These are phyloP conservation scores for Chloroceryle aenea DNA, from an alignment of 2,113 vertebrate species.

Conservation along the genomic window DNA sequence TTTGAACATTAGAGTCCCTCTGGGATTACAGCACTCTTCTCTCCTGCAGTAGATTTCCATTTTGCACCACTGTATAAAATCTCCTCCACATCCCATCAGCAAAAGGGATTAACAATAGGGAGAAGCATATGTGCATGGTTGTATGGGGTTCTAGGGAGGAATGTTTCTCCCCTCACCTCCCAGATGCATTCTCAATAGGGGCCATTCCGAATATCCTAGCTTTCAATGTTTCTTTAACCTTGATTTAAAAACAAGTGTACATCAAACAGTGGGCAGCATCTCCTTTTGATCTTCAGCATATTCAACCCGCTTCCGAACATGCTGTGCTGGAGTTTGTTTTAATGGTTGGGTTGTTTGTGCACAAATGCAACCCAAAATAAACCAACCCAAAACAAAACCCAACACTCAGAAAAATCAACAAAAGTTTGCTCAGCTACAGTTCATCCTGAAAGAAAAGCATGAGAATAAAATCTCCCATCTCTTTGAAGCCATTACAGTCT, in stretches of 20 bases:
- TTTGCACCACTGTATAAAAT: conserved; percentile 63
- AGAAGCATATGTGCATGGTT: conserved; percentile 41
- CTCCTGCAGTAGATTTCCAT: conserved; percentile 69
- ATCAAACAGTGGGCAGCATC: neutral
- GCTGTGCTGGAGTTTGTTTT: conserved; percentile 21
- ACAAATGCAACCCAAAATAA: neutral
- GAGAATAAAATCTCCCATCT: conserved; percentile 3
- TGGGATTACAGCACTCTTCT: conserved; percentile 61
- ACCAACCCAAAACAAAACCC: neutral
- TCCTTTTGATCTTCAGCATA: conserved; percentile 42
- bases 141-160: conserved; percentile 51
- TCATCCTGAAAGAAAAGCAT: conserved; percentile 1
- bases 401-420: neutral
- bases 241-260: conserved; percentile 35
- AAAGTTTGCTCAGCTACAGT: neutral
- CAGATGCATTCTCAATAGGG: conserved; percentile 10
- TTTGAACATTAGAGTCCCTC: conserved; percentile 72
- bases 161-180: conserved; percentile 34
- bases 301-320: conserved; percentile 28
- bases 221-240: conserved; percentile 43
- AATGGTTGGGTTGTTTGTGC: neutral
- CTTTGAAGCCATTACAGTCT: neutral
- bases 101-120: conserved; percentile 57
- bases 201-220: conserved; percentile 33
- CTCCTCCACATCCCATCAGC: conserved; percentile 39